Evolutionary conservation across 2,888 invertebrate genomes (phyloP).

Genomic region (Horisme vitalbata): DNA sequence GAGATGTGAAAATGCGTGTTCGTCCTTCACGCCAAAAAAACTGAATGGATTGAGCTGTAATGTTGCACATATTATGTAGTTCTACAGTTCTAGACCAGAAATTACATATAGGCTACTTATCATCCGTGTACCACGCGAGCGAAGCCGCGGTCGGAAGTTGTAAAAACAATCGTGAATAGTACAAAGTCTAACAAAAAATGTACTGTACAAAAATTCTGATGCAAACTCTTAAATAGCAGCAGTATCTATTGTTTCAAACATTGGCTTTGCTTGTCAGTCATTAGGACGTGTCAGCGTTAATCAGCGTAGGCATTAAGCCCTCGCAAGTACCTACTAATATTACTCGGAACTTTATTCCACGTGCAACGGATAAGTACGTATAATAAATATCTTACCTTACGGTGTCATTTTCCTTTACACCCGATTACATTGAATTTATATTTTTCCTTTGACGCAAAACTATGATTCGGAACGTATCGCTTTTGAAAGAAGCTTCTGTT

Average conservation of each 20-base stretch:
- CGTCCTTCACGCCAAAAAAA: too few species aligned
- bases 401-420: conserved; percentile 63
- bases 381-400: conserved; percentile 31
- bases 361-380: conserved; percentile 47
- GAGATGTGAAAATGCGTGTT: too few species aligned
- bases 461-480: conserved; percentile 44
- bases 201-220: conserved; percentile 32
- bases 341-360: conserved; percentile 65
- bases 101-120: too few species aligned
- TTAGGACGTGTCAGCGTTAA: conserved; percentile 41
- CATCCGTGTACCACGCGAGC: too few species aligned
- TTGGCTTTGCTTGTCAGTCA: conserved; percentile 37
- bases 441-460: conserved; percentile 49
- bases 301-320: conserved; percentile 43
- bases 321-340: conserved; percentile 32
- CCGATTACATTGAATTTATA: conserved; percentile 53
- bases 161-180: too few species aligned
- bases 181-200: too few species aligned
- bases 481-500: conserved; percentile 12
- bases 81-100: too few species aligned
- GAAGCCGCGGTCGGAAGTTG: too few species aligned
- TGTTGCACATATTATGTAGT: too few species aligned
- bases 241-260: conserved; percentile 45
- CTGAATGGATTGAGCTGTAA: too few species aligned
- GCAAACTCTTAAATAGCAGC: conserved; percentile 55